Evolutionary conservation across 2,113 vertebrate species (phyloP), one percentile per base, ranked within the genome.

Genomic region (Baryphthengus martii): DNA sequence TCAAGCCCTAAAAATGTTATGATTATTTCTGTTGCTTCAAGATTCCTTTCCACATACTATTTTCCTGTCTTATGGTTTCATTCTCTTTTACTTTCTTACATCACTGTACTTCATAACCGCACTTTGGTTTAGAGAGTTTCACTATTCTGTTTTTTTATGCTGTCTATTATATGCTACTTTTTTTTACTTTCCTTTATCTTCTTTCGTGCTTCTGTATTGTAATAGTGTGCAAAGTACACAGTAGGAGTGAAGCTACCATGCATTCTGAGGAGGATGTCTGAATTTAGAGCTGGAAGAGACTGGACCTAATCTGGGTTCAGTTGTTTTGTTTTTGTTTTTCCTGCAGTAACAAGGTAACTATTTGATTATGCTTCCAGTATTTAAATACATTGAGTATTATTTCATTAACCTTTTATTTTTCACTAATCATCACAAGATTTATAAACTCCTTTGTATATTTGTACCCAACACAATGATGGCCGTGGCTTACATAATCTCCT

Each of bases 11-110:
- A 91, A 94, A 95, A 29, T 58, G 55, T 91, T 85, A 92, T 74
- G 25, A 90, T 90, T 94, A 79, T 77, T 91, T 80, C 21, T 70
- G 35, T 77, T 88, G 39, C 93, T 95, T 85, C 71, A 91, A 85
- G 71, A 86, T 77, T 91, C 35, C 45, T 83, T 83, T 88, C 31
- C 29, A 93, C 17, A 67, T 67, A 24, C 18, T 63, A 8, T 77
- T 95, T 91, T 56, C 59, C 19, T 80, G 42, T 58, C 77, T 79
- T 73, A 56, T 20, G 14, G 72, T 82, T 95, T 88, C 42, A 55
- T 83, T 85, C 31, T 72, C 31, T 81, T 62, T 52, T 84, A 24
- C 42, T 88, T 88, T 89, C 66, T 82, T 90, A 66, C 7, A 1
- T 58, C 68, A 55, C 44, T 12, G 19, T 71, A 67, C 63, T 59